Base-by-base conservation (phyloP, 1,140 invertebrate genomes). In the Adoxophyes honmai region DNA sequence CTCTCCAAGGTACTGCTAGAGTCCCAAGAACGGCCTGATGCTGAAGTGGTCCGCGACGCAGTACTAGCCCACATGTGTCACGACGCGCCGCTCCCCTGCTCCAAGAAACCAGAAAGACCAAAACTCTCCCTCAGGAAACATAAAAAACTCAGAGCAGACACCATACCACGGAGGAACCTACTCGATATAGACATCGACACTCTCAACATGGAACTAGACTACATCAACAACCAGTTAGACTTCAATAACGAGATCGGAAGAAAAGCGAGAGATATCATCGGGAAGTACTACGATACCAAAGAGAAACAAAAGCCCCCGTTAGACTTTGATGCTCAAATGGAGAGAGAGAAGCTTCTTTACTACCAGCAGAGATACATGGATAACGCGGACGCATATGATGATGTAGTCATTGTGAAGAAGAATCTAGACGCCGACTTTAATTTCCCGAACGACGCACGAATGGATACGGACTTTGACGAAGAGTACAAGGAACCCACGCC, bases 21-120 rank as follows among this genome's bases (percentile, higher is more conserved):
- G 78, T 92, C 92, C 64, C 91, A 93, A 55, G 90, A 91, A 55
- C 89, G 91, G 28, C 88, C 90, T 0, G 92, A 93, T 78, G 94
- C 94, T 0, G 91, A 94, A 51, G 91, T 93, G 1, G 90, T 98
- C 0, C 91, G 94, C 64, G 97, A 98, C 79, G 94, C 95, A 0
- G 77, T 98, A 9, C 82, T 97, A 34, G 93, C 94, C 0, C 96
- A 96, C 69, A 90, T 96, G 3, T 98, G 97, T 76, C 97, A 98
- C 70, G 92, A 93, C 14, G 92, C 93, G 5, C 88, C 91, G 0
- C 78, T 97, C 15, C 96, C 96, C 0, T 98, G 96, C 56, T 73
- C 90, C 0, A 84, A 86, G 9, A 74, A 68, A 65, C 58, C 69
- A 0, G 74, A 68, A 35, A 71, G 69, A 67, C 18, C 56, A 48